Base-by-base conservation (phyloP, 2,113 vertebrate species). In the Charadrius vociferus region DNA sequence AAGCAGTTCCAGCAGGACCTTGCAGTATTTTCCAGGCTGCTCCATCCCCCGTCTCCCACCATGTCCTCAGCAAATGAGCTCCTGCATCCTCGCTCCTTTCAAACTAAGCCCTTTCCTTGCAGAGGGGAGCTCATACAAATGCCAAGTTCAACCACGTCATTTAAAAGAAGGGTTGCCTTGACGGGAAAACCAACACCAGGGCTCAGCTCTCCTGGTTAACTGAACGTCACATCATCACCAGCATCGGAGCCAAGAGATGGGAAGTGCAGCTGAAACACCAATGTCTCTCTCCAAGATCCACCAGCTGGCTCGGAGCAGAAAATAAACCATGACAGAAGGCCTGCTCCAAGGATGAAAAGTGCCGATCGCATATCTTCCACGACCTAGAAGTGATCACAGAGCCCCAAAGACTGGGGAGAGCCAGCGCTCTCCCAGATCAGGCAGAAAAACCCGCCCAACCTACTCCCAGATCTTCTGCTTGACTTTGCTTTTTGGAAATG, bases 241-340 rank as follows among this genome's bases (percentile, higher is more conserved):
- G 52, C 68, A 62, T 0, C 1, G 1, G 62, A 95, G 37, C 65
- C 90, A 93, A 36, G 49, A 82, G 37, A 58, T 8, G 8, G 37
- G 39, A 36, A 91, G 26, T 7, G 75, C 70, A 88, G 86, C 53
- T 81, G 65, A 80, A 91, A 58, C n/a, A 87, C 62, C 15, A 2
- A 15, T 6, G 32, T 37, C 61, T 79, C 29, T 58, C 79, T 94
- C 86, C 88, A 94, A 79, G 72, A 52, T 5, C 36, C 62, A 85
- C 89, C 95, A 95, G 86, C 81, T 94, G 92, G 63, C 86, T 89
- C 3, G 1, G 61, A 93, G 83, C 86, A 93, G 63, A 93, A 89
- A 96, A 97, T 94, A 96, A 95, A 81, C 52, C 67, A 68, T 0
- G 52, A 89, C 93, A 96, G 71, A 77, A 94, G 52, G 74, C 30